Percentiles rank a stretch among this genome's conserved stretches.
Conservation (phyloP, 2,797 vertebrate genomes). For the Balearica regulorum region DNA sequence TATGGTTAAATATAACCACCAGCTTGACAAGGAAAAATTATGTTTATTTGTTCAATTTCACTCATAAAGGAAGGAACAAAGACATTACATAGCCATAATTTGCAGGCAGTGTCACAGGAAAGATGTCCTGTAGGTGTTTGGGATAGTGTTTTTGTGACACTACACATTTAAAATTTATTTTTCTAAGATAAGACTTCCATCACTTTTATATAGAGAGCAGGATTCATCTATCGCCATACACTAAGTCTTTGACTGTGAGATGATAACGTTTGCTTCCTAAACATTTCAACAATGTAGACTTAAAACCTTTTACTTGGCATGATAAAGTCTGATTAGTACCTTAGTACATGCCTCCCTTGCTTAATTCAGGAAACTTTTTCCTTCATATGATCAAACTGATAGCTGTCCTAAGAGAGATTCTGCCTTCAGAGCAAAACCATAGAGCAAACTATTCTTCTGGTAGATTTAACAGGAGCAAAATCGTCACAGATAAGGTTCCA, state of each 20-base stretch:
- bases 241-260: neutral
- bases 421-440: neutral
- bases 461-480: neutral
- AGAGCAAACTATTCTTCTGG: neutral
- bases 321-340: neutral
- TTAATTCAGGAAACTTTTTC: neutral
- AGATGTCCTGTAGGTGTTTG: neutral
- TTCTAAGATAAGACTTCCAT: neutral
- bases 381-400: neutral
- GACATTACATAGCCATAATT: neutral
- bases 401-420: neutral
- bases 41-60: constrained; percentile 31
- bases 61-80: neutral
- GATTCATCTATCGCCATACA: neutral
- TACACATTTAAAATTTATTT: neutral
- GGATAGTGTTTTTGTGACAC: neutral
- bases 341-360: neutral
- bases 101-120: neutral
- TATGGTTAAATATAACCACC: constrained; percentile 38
- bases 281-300: neutral
- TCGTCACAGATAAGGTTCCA: neutral
- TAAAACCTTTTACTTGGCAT: neutral
- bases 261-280: neutral
- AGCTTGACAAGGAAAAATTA: neutral
- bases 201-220: neutral